phyloP scores from a whole-genome alignment of 2,888 invertebrate genomes.

The Rhynchonema sp. region DNA sequence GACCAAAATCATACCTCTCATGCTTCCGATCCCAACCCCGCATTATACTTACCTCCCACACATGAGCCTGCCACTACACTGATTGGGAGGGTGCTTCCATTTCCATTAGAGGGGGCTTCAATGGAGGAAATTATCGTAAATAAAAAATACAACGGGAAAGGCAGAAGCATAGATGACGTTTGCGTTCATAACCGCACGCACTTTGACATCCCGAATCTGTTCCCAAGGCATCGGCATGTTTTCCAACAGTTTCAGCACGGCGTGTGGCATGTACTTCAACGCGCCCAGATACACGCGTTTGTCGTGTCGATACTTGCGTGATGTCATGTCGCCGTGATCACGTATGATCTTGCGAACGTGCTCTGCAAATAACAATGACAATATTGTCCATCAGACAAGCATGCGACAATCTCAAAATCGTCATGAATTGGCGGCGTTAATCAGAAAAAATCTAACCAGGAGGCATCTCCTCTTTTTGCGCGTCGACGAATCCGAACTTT shows the following conservation, averaged over 20 bases:
- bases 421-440: background rate
- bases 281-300: slow-evolving; percentile 94
- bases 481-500: slow-evolving; percentile 95
- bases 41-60: too few relatives aligned
- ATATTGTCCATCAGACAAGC: background rate
- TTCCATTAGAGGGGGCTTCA: too few relatives aligned
- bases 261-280: slow-evolving; percentile 98
- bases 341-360: slow-evolving; percentile 95
- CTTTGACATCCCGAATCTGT: slow-evolving; percentile 92
- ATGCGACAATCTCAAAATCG: background rate
- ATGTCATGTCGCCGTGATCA: slow-evolving; percentile 99
- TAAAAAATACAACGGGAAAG: too few relatives aligned
- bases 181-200: slow-evolving; percentile 1
- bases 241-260: slow-evolving; percentile 89
- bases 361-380: too few relatives aligned
- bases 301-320: slow-evolving; percentile 91
- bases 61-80: too few relatives aligned
- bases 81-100: too few relatives aligned
- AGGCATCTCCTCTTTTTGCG: slow-evolving; percentile 99
- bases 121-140: too few relatives aligned
- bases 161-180: too few relatives aligned
- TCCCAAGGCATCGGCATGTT: slow-evolving; percentile 99
- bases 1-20: too few relatives aligned
- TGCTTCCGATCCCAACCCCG: too few relatives aligned
- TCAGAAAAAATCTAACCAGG: slow-evolving; percentile 36